Conservation (phyloP, 2,113 vertebrate species). For the Laticauda laticaudata region DNA sequence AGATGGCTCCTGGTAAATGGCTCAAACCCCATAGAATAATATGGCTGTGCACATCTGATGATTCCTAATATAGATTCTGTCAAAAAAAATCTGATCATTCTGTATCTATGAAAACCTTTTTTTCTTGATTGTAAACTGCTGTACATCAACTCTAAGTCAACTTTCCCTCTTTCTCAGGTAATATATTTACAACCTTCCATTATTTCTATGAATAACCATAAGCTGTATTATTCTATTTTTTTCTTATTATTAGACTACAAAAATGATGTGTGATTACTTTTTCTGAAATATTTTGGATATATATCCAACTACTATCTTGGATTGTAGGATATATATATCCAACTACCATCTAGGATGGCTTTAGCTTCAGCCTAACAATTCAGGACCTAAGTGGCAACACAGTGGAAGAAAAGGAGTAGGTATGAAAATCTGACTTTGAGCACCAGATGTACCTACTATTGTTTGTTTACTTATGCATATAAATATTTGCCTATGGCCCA, state of each 20-base stretch:
- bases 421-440: neutral
- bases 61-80: neutral
- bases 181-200: neutral
- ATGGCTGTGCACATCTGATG: neutral
- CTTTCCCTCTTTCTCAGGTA: neutral
- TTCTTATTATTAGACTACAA: neutral
- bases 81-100: neutral
- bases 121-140: neutral
- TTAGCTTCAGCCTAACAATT: neutral
- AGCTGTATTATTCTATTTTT: neutral
- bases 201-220: neutral
- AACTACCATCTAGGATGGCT: neutral
- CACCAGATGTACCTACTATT: neutral
- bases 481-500: neutral
- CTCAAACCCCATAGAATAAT: neutral
- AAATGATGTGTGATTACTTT: neutral
- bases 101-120: neutral
- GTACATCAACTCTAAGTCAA: neutral
- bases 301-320: neutral
- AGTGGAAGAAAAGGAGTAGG: neutral
- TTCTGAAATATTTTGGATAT: neutral
- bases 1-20: neutral
- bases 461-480: neutral
- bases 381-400: neutral
- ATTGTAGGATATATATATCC: neutral